phyloP scores from a whole-genome alignment of 2,888 invertebrate genomes.

The Temnothorax rugatulus region DNA sequence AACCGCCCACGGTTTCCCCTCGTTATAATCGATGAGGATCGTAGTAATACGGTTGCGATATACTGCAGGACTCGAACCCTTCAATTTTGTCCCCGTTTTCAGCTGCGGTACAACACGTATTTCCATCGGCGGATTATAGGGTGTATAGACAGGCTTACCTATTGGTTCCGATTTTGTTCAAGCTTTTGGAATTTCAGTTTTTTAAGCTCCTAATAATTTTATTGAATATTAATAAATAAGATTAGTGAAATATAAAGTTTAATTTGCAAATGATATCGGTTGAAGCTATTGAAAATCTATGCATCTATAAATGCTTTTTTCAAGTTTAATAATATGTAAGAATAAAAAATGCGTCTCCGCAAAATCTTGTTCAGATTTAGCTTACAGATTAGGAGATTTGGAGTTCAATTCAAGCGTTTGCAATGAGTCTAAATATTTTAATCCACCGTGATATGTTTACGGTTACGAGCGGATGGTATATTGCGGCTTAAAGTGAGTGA shows the following conservation, averaged over 20 bases:
- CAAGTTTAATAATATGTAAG: neutral
- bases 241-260: neutral
- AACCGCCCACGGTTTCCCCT: conserved; percentile 18
- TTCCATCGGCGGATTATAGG: neutral
- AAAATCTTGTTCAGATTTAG: neutral
- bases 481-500: conserved; percentile 1
- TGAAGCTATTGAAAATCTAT: neutral
- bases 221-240: neutral
- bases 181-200: neutral
- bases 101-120: neutral
- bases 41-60: neutral
- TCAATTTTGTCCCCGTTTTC: neutral
- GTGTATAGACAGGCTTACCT: neutral
- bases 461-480: neutral
- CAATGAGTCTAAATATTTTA: conserved; percentile 11
- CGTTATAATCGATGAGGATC: conserved; percentile 17
- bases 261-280: neutral
- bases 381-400: neutral
- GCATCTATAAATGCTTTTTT: neutral
- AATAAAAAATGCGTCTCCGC: neutral
- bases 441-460: neutral
- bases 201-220: neutral
- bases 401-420: neutral
- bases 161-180: neutral
- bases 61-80: neutral